These are phyloP conservation scores for Falco naumanni DNA, from an alignment of 2,797 vertebrate genomes.

Conservation along the genomic window DNA sequence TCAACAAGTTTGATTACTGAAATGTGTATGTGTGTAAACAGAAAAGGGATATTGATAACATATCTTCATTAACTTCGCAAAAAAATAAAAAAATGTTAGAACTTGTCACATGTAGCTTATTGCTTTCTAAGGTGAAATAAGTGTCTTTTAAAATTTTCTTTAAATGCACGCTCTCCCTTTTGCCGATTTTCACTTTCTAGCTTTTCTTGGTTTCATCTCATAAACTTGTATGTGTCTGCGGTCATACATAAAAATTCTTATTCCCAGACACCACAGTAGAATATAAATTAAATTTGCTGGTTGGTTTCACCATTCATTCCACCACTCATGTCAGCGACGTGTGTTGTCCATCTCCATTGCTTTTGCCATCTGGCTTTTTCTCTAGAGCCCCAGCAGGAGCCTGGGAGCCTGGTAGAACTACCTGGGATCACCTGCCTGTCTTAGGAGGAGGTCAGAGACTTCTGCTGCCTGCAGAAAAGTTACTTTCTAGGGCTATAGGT, in stretches of 20 bases:
- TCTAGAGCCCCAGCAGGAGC: not conserved
- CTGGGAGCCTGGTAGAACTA: not conserved
- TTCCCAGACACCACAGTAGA: not conserved
- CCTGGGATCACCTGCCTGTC: not conserved
- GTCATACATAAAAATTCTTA: not conserved
- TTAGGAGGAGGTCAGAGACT: not conserved
- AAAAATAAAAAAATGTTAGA: fast-evolving
- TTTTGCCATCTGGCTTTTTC: slow-evolving; percentile 11
- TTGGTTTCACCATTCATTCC: slow-evolving; percentile 8
- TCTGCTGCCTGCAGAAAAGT: not conserved
- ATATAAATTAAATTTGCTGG: slow-evolving; percentile 45
- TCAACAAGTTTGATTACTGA: not conserved
- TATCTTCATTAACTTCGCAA: not conserved
- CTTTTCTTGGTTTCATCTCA: slow-evolving; percentile 19
- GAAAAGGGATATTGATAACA: not conserved
- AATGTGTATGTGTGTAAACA: not conserved
- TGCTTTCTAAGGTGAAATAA: not conserved
- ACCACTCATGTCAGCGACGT: not conserved
- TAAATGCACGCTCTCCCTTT: not conserved
- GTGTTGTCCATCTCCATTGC: not conserved
- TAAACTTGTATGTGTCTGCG: not conserved
- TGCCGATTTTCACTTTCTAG: not conserved
- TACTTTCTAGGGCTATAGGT: not conserved
- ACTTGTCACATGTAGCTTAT: not conserved
- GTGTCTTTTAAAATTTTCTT: not conserved